phyloP scores from a whole-genome alignment of 2,797 vertebrate species.

The Mus minutoides region DNA sequence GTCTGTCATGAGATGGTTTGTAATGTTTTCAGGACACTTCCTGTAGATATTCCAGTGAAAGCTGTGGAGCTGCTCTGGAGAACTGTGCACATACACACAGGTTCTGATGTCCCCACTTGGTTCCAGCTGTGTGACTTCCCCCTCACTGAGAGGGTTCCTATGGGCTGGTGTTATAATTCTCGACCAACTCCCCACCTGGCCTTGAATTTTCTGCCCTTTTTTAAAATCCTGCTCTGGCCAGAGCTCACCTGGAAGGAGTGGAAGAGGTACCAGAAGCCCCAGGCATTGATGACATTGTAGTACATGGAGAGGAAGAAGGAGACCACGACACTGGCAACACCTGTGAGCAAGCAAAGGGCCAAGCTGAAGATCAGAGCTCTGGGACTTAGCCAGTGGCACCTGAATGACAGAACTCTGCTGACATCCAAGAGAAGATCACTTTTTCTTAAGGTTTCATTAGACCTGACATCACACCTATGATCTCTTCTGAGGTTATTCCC shows the following conservation, averaged over 20 bases:
- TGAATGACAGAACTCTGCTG: background rate
- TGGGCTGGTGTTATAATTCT: accelerated
- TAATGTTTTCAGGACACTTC: background rate
- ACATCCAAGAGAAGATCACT: background rate
- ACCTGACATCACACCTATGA: background rate
- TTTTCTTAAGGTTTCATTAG: background rate
- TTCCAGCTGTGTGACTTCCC: background rate
- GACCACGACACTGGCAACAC: slow-evolving; percentile 92
- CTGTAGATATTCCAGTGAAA: background rate
- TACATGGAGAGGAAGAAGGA: slow-evolving; percentile 95
- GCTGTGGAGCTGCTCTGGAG: background rate
- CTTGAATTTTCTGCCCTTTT: background rate
- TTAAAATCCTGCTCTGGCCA: accelerated
- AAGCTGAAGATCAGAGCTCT: accelerated
- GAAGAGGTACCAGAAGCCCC: slow-evolving; percentile 99
- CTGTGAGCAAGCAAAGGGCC: slow-evolving; percentile 77
- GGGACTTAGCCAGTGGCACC: accelerated
- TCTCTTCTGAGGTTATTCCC: background rate
- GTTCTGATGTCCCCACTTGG: background rate
- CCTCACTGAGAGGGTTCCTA: background rate
- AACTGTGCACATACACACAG: accelerated
- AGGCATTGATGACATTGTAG: slow-evolving; percentile 96
- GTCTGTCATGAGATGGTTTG: background rate
- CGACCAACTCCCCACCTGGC: background rate
- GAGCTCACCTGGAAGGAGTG: slow-evolving; percentile 95